These are phyloP conservation scores for Autographa pulchrina DNA, from an alignment of 2,888 invertebrate genomes.

Conservation along the genomic window DNA sequence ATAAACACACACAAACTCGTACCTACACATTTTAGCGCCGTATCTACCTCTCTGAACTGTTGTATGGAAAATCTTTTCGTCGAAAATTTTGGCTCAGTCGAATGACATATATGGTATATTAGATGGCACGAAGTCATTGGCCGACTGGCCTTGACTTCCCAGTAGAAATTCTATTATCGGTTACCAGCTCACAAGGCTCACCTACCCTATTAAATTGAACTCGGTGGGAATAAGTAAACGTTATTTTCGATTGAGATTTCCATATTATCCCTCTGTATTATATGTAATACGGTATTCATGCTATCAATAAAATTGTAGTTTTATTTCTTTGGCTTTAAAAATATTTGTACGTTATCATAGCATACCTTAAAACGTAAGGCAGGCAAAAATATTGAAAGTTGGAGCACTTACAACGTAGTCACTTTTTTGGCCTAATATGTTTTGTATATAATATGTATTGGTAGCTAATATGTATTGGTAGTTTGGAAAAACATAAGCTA, in stretches of 20 bases:
- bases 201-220: slow-evolving; percentile 32
- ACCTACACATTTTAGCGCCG: not conserved
- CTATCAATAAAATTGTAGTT: no score
- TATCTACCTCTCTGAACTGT: no score
- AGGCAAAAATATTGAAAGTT: no score
- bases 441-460: no score
- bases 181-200: slow-evolving; percentile 25
- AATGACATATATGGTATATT: not conserved
- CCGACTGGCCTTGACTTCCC: slow-evolving; percentile 60
- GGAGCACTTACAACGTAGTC: no score
- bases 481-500: no score
- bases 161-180: slow-evolving; percentile 41
- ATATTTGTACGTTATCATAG: no score
- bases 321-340: no score
- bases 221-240: slow-evolving; percentile 33
- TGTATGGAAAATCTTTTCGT: not conserved
- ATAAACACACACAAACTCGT: not conserved
- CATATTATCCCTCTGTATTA: not conserved
- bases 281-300: not conserved
- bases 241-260: not conserved
- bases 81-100: not conserved
- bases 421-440: no score
- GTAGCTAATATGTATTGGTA: no score
- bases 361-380: no score
- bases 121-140: slow-evolving; percentile 43